A percentile compares a stretch with the other conserved stretches of the same genome.
Conservation (phyloP, 2,113 vertebrate species). For the Bungarus multicinctus region DNA sequence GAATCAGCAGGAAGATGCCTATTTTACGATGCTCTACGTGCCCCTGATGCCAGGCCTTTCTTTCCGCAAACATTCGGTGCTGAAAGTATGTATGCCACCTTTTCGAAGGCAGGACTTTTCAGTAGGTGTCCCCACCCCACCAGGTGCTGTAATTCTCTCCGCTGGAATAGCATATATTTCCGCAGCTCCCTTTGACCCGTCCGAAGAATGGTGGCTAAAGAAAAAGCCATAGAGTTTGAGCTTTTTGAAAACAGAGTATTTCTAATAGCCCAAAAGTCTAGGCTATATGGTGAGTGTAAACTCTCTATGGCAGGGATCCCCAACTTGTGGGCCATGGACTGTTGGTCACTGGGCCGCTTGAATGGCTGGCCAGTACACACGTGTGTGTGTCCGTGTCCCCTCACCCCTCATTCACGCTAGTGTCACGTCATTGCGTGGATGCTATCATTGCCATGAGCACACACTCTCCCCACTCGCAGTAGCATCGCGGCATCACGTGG, state of each 20-base stretch:
- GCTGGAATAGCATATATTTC: not conserved
- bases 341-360: too few relatives aligned
- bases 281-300: too few relatives aligned
- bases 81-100: not conserved
- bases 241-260: fast-evolving
- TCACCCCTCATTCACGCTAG: too few relatives aligned
- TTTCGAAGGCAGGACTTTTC: not conserved
- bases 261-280: not conserved
- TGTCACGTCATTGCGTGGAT: too few relatives aligned
- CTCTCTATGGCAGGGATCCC: too few relatives aligned
- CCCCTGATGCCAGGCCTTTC: slow-evolving; percentile 11
- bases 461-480: not conserved
- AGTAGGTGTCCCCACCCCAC: too few relatives aligned
- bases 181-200: not conserved
- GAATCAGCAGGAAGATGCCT: slow-evolving; percentile 10
- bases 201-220: not conserved
- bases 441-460: not conserved
- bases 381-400: too few relatives aligned
- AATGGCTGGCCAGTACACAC: too few relatives aligned
- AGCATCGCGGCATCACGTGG: too few relatives aligned
- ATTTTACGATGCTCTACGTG: not conserved
- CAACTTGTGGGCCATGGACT: too few relatives aligned
- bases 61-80: not conserved
- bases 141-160: not conserved
- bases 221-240: not conserved